phyloP scores from a whole-genome alignment of 2,888 invertebrate genomes.

The Melieria omissa region DNA sequence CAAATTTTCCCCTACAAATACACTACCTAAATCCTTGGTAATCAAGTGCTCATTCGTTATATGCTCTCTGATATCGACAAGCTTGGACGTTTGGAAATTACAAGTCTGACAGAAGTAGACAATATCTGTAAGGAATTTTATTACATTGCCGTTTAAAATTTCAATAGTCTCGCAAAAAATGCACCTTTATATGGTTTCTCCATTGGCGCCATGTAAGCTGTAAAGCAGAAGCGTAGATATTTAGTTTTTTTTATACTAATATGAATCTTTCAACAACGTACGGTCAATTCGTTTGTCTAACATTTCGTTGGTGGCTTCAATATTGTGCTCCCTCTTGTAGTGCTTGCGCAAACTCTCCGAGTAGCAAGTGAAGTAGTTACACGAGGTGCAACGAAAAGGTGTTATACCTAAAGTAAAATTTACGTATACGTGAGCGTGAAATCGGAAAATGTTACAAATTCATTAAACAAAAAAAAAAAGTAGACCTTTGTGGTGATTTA shows the following conservation, averaged over 20 bases:
- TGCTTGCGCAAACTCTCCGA: constrained; percentile 44
- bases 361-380: constrained; percentile 42
- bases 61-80: constrained; percentile 52
- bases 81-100: constrained; percentile 20
- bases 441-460: neutral
- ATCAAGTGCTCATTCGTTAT: constrained; percentile 52
- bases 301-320: constrained; percentile 32
- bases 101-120: constrained; percentile 37
- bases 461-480: neutral
- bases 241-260: neutral
- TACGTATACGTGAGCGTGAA: no score
- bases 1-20: neutral
- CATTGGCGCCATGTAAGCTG: constrained; percentile 11
- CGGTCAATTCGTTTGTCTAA: constrained; percentile 35
- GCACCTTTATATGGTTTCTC: constrained; percentile 34
- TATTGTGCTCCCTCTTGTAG: constrained; percentile 38
- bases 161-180: neutral
- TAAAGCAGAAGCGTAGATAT: constrained; percentile 13
- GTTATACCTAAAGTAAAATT: constrained; percentile 36
- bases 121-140: constrained; percentile 25
- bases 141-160: neutral
- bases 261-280: constrained; percentile 17
- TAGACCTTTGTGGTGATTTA: constrained; percentile 35
- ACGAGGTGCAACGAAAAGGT: constrained; percentile 43
- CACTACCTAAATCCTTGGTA: constrained; percentile 51